Evolutionary conservation across 1,140 invertebrate species (phyloP).

Genomic region (Brachionus paranguensis): DNA sequence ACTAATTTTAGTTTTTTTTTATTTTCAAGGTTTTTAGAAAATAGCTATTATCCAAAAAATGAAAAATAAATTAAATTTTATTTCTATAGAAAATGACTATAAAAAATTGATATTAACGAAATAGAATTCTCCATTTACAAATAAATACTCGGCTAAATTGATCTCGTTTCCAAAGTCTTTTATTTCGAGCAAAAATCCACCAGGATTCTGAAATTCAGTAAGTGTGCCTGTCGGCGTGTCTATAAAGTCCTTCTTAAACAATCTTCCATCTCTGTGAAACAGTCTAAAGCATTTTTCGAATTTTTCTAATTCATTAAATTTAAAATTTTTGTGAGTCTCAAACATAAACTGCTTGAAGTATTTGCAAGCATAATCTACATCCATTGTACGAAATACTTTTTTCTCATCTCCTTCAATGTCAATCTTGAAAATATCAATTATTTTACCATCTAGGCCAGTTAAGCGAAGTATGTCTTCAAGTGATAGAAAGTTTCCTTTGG

Average conservation of each 20-base stretch:
- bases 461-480: neutral
- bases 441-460: neutral
- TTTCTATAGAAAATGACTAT: neutral
- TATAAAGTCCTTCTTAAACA: neutral
- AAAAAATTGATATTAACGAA: neutral
- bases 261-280: neutral
- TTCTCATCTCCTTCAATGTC: conserved; percentile 1
- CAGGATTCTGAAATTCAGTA: neutral
- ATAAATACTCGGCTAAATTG: neutral
- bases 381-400: neutral
- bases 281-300: neutral
- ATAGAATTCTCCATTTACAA: neutral
- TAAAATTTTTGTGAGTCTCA: neutral
- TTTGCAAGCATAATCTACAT: neutral
- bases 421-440: neutral
- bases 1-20: no score
- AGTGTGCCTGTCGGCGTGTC: neutral
- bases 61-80: neutral
- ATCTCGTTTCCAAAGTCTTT: neutral
- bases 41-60: no score
- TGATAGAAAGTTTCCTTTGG: neutral
- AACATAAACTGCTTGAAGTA: neutral
- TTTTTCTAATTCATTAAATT: neutral
- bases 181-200: neutral
- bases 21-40: no score